Percentiles rank a stretch among this genome's conserved stretches.
Conservation (phyloP, 2,888 invertebrate species). For the Pyrrhosoma nymphula region DNA sequence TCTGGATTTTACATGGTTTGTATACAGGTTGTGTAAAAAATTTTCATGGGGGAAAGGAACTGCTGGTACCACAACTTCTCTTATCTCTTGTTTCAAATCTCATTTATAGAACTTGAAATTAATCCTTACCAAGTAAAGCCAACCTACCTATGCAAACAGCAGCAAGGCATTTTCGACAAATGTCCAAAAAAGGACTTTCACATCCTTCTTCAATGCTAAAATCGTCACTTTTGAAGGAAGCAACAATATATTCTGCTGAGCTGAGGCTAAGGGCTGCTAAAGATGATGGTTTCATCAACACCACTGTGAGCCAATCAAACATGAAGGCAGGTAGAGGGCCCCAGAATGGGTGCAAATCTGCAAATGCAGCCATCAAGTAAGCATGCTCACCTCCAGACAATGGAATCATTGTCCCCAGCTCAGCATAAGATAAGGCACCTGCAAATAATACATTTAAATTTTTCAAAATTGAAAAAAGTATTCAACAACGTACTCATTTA, state of each 20-base stretch:
- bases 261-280: slow-evolving; percentile 73
- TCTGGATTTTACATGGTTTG: too few relatives aligned
- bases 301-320: slow-evolving; percentile 73
- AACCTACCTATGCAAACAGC: slow-evolving; percentile 67
- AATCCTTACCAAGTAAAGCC: background rate
- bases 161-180: slow-evolving; percentile 62
- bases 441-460: slow-evolving; percentile 26
- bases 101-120: too few relatives aligned
- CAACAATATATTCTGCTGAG: slow-evolving; percentile 73
- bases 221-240: slow-evolving; percentile 53
- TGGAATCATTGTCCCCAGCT: slow-evolving; percentile 75
- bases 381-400: slow-evolving; percentile 76
- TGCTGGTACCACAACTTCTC: too few relatives aligned
- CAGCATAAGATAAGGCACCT: slow-evolving; percentile 76
- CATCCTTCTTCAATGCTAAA: background rate
- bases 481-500: too few relatives aligned
- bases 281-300: slow-evolving; percentile 73
- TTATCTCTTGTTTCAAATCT: too few relatives aligned
- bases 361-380: slow-evolving; percentile 74
- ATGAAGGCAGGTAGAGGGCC: slow-evolving; percentile 74
- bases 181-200: slow-evolving; percentile 19
- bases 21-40: too few relatives aligned
- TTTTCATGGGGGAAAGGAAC: too few relatives aligned
- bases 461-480: background rate
- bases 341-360: slow-evolving; percentile 68